These are phyloP conservation scores for Nephrotoma guestfalica DNA, from an alignment of 2,888 invertebrate species.

Conservation along the genomic window DNA sequence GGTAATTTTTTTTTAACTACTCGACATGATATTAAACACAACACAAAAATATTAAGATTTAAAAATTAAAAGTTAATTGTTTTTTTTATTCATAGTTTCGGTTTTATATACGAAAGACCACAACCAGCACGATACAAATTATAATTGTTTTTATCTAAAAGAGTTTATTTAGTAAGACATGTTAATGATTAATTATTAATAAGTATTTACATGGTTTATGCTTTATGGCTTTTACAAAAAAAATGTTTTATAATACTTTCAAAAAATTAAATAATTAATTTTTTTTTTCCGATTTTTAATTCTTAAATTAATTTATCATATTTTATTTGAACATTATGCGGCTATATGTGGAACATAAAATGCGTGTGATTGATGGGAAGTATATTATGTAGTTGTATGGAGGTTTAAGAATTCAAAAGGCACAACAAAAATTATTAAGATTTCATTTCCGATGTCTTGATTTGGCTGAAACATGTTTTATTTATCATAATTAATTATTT, in stretches of 20 bases:
- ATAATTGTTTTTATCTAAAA: neutral
- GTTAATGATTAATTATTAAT: neutral
- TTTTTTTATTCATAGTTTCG: neutral
- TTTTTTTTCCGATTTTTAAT: neutral
- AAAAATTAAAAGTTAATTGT: neutral
- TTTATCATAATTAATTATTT: neutral
- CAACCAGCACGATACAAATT: neutral
- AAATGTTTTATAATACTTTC: neutral
- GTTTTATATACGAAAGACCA: neutral
- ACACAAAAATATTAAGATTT: neutral
- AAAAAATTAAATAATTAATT: neutral
- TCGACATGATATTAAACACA: neutral
- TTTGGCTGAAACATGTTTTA: neutral
- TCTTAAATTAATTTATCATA: neutral
- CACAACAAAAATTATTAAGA: neutral
- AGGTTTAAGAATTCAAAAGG: neutral
- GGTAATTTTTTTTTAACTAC: neutral
- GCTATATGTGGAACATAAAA: neutral
- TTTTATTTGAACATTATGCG: neutral
- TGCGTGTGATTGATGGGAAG: neutral
- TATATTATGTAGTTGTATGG: neutral
- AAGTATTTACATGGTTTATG: neutral
- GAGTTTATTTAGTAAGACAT: neutral
- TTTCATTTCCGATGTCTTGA: neutral
- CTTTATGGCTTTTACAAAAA: neutral